Evolutionary conservation across 2,113 vertebrate genomes (phyloP).

Genomic region (Zapornia atra): DNA sequence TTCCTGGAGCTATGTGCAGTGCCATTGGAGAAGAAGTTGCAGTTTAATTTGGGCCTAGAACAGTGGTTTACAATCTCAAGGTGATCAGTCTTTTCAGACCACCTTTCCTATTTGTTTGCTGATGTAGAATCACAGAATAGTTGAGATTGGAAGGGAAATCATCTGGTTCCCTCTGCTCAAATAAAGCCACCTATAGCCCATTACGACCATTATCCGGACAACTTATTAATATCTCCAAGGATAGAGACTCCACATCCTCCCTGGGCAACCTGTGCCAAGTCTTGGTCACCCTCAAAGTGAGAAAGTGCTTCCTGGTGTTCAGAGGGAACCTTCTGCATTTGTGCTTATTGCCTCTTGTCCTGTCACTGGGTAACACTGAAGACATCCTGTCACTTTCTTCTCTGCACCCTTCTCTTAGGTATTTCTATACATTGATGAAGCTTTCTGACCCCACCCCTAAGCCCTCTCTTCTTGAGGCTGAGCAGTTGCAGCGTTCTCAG

Average conservation of each 20-base stretch:
- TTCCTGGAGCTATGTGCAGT: background rate
- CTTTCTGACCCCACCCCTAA: background rate
- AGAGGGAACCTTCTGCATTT: background rate
- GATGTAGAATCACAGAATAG: background rate
- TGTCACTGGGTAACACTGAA: background rate
- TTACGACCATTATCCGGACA: background rate
- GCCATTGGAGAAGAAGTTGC: background rate
- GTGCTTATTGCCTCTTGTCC: background rate
- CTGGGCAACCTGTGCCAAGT: background rate
- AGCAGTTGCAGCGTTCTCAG: background rate
- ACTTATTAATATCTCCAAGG: background rate
- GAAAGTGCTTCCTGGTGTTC: background rate
- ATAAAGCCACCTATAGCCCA: background rate
- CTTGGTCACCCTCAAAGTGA: background rate
- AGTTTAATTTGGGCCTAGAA: background rate
- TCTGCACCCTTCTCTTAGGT: background rate
- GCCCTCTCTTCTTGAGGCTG: background rate
- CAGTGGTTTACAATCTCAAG: background rate
- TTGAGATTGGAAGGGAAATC: background rate
- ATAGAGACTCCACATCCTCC: background rate
- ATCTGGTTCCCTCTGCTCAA: background rate
- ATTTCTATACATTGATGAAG: background rate
- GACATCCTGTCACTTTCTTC: background rate
- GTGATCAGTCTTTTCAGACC: background rate
- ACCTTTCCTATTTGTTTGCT: background rate